Evolutionary conservation across 1,140 invertebrate species (phyloP), one percentile per base, ranked within the genome.

Genomic region (Sinonovacula constricta): DNA sequence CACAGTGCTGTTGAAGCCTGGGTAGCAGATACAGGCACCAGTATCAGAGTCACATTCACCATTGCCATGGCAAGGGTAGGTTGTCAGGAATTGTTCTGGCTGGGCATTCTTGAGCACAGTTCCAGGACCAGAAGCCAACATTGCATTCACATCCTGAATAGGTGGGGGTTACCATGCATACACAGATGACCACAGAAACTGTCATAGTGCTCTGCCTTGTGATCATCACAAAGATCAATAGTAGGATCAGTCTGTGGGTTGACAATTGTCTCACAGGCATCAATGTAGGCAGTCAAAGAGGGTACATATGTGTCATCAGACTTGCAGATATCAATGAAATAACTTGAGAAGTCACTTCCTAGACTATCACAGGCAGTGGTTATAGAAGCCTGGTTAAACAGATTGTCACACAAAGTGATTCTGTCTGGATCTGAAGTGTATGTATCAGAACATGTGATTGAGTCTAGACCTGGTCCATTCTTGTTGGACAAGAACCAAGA

Each of bases 41-140:
- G 57, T 76, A 12, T 15, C 45, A 24, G 28, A 26, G 22, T 81
- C 75, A 67, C 82, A 83, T 2, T 51, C 28, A 0, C 82, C 82
- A 59, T 79, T 62, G 31, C 56, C 59, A 66, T 68, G 62, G 39
- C 82, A 83, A 24, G 71, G n/a, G 62, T 5, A 75, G 66, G 18
- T 33, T 59, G 54, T 67, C 63, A 45, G 72, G 30, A 15, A 54
- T 39, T 24, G 68, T 51, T 22, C 80, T 60, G 26, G 68, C 80
- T 22, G 82, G 82, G 60, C 82, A 83, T 26, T 70, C 68, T 26
- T 81, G 33, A 22, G 59, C 63, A 71, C 82, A 83, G 33, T 81
- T 63, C 45, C 24, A 67, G 51, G 72, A 75, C 75, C 76, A 81
- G 70, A 63, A 83, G 15, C 82, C 82, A n/a, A 30, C 36, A 49